These are phyloP conservation scores for Galerucella calmariensis DNA, from an alignment of 2,888 invertebrate genomes.

Conservation along the genomic window DNA sequence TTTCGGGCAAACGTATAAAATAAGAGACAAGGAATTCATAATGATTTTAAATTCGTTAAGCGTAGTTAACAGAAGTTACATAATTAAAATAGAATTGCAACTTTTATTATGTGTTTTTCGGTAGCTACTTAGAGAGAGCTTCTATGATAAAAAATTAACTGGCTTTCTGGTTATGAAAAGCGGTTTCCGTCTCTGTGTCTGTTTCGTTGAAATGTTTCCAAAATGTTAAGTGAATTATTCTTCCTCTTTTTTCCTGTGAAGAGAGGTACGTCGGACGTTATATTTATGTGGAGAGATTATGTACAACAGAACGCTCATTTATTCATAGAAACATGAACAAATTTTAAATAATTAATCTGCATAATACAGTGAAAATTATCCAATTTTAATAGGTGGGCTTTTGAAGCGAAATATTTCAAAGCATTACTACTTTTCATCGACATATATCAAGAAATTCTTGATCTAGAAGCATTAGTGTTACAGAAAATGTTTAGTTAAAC, in stretches of 20 bases:
- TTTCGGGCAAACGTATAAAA: neutral
- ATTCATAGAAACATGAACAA: neutral
- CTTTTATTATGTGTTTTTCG: neutral
- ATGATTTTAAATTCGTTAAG: slow-evolving; percentile 6
- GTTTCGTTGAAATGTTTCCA: neutral
- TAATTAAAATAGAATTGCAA: slow-evolving; percentile 10
- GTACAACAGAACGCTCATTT: neutral
- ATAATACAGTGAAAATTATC: neutral
- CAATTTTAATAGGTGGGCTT: neutral
- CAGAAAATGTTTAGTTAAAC: no score
- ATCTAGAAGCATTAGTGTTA: no score
- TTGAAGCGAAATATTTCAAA: no score
- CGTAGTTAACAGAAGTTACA: slow-evolving; percentile 8
- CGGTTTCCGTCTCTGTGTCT: slow-evolving; percentile 5
- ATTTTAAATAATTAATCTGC: neutral
- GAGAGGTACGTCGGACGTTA: neutral
- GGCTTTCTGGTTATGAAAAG: slow-evolving; percentile 6
- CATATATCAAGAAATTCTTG: no score
- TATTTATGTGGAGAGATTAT: neutral
- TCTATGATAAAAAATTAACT: neutral
- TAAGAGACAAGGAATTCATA: neutral
- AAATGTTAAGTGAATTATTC: slow-evolving; percentile 2
- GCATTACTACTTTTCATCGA: no score
- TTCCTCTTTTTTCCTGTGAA: neutral
- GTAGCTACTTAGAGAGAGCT: neutral